Conservation (phyloP, 2,113 vertebrate species). For the Albula glossodonta region DNA sequence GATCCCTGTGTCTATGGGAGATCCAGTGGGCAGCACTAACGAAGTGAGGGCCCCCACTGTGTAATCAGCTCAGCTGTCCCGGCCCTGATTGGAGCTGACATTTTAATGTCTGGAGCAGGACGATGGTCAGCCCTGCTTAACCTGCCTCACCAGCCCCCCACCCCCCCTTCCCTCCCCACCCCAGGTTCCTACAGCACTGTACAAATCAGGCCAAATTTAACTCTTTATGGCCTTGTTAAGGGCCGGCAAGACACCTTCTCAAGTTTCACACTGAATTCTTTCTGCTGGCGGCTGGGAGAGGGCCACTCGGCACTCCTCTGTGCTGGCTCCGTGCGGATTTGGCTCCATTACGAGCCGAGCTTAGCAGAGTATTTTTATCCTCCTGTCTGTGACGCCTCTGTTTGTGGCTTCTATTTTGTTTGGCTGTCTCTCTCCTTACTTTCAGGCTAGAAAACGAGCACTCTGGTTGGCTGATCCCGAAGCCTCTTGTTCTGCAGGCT, state of each 20-base stretch:
- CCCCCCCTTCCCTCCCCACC: constrained; percentile 41
- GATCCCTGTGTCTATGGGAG: constrained; percentile 67
- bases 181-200: constrained; percentile 69
- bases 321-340: constrained; percentile 50
- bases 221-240: constrained; percentile 78
- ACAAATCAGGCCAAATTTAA: constrained; percentile 79
- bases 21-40: constrained; percentile 62
- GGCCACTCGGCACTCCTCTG: constrained; percentile 23
- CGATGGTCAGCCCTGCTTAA: constrained; percentile 76
- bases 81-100: constrained; percentile 76
- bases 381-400: constrained; percentile 37
- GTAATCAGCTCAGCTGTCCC: constrained; percentile 76
- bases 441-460: background rate
- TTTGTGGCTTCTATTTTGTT: constrained; percentile 42
- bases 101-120: constrained; percentile 79
- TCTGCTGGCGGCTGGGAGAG: constrained; percentile 42
- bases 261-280: constrained; percentile 64
- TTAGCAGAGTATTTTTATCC: constrained; percentile 48
- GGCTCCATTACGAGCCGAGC: constrained; percentile 45
- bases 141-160: constrained; percentile 48
- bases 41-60: constrained; percentile 67
- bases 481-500: constrained; percentile 20
- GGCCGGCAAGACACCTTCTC: constrained; percentile 53
- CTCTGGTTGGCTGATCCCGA: constrained; percentile 16
- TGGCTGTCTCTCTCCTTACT: background rate